phyloP scores from a whole-genome alignment of 2,797 vertebrate species.

The Pyrocephalus nanus region DNA sequence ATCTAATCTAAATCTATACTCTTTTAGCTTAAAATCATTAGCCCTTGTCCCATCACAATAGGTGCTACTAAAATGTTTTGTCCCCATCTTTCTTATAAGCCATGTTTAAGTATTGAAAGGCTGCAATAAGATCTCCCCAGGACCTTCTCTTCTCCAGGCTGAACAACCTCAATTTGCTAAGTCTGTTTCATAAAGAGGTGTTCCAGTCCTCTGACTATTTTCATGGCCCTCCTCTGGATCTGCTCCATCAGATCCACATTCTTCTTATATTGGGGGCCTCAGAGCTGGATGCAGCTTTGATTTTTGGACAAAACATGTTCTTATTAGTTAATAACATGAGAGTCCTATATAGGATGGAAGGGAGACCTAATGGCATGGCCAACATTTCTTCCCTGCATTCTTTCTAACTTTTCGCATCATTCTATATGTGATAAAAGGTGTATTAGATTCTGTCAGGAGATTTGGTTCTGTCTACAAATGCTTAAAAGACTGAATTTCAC shows the following conservation, averaged over 20 bases:
- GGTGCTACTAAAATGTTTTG: neutral
- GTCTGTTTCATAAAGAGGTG: neutral
- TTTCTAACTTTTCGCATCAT: neutral
- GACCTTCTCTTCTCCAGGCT: neutral
- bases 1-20: neutral
- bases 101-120: neutral
- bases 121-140: accelerated
- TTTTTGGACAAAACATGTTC: neutral
- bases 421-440: neutral
- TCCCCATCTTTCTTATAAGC: neutral
- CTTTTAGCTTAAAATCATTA: neutral
- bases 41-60: neutral
- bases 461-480: neutral
- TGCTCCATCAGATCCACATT: neutral
- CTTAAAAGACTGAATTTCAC: neutral
- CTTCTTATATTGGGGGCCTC: neutral
- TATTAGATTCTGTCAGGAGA: neutral
- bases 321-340: neutral
- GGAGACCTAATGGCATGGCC: neutral
- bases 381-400: neutral
- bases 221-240: neutral
- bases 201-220: neutral
- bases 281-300: neutral
- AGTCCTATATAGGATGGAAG: neutral
- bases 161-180: neutral